These are phyloP conservation scores for Norana najaformis DNA, from an alignment of 2,888 invertebrate species.

Conservation along the genomic window DNA sequence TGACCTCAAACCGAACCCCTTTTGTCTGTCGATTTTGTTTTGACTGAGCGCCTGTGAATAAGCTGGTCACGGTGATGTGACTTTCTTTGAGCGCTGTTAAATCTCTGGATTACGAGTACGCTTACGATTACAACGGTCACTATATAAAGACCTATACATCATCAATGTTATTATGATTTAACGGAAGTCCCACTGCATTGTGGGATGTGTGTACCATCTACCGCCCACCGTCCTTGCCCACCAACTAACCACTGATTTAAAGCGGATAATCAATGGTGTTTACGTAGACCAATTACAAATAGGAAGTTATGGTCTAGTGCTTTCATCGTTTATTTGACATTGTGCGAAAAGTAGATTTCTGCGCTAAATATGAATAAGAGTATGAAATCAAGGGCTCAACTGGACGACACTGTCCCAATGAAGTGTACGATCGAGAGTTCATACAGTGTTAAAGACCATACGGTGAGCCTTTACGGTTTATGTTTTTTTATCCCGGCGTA, in stretches of 20 bases:
- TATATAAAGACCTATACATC: no score
- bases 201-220: background rate
- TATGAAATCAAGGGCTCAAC: constrained; percentile 18
- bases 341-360: background rate
- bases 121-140: no score
- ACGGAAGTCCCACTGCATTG: background rate
- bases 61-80: no score
- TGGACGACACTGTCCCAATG: constrained; percentile 24
- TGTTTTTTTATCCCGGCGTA: background rate
- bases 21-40: no score
- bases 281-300: background rate
- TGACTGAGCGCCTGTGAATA: no score
- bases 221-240: background rate
- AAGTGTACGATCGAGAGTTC: constrained; percentile 23
- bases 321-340: background rate
- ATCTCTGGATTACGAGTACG: no score
- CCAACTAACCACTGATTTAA: background rate
- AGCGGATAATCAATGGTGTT: background rate
- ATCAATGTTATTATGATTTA: no score
- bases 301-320: background rate
- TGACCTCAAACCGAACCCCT: no score
- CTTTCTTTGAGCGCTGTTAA: no score
- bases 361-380: background rate
- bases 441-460: constrained; percentile 19
- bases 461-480: background rate